phyloP scores from a whole-genome alignment of 2,797 vertebrate genomes.

The Macropodus opercularis region DNA sequence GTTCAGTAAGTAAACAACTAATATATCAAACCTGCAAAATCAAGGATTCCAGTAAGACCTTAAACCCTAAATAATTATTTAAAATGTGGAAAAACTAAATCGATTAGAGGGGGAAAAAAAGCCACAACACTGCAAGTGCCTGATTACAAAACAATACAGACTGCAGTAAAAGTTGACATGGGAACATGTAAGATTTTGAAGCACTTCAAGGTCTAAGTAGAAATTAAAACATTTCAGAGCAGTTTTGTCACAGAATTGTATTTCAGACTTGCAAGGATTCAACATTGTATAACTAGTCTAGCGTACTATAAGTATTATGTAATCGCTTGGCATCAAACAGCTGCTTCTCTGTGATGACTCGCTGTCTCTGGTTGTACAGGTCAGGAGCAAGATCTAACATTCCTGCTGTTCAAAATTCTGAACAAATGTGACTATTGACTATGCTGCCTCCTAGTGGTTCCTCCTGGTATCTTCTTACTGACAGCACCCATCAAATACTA shows the following conservation, averaged over 20 bases:
- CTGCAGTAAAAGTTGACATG: constrained; percentile 59
- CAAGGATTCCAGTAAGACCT: constrained; percentile 32
- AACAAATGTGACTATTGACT: background rate
- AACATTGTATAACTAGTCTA: background rate
- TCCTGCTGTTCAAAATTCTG: background rate
- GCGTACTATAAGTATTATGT: background rate
- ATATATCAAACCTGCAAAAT: constrained; percentile 70
- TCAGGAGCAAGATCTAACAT: background rate
- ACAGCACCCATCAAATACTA: background rate
- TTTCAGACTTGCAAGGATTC: background rate
- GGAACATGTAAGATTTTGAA: background rate
- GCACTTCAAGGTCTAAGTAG: background rate
- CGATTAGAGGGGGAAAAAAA: constrained; percentile 34
- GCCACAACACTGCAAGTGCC: constrained; percentile 26
- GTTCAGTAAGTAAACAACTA: constrained; percentile 68
- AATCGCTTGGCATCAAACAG: background rate
- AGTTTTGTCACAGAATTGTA: background rate
- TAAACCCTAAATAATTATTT: constrained; percentile 20
- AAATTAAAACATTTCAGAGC: background rate
- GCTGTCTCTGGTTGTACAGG: background rate
- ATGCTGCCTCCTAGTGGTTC: constrained; percentile 24
- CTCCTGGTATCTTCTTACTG: background rate
- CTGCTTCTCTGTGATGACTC: background rate
- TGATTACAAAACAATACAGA: constrained; percentile 59
- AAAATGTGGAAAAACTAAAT: constrained; percentile 34